Conservation (phyloP, 2,113 vertebrate genomes). For the Melospiza melodia region DNA sequence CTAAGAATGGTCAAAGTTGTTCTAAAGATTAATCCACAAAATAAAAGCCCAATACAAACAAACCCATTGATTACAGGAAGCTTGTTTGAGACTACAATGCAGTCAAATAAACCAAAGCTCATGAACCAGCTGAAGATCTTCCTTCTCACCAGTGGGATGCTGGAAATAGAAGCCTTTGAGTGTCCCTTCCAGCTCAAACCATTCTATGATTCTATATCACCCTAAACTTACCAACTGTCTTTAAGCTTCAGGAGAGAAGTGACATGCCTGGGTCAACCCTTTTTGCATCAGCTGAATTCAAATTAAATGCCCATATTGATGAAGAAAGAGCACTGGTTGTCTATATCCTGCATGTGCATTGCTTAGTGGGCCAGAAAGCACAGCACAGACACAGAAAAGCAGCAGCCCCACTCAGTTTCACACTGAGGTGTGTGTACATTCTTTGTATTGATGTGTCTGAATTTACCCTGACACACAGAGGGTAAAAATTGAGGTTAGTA, state of each 20-base stretch:
- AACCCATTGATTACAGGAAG: not conserved
- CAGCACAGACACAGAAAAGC: not conserved
- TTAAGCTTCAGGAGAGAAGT: not conserved
- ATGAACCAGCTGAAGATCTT: not conserved
- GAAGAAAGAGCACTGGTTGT: not conserved
- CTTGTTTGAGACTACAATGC: not conserved
- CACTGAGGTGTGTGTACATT: not conserved
- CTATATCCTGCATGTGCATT: not conserved
- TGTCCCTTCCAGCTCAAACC: not conserved
- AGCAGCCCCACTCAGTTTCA: not conserved
- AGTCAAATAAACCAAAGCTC: not conserved
- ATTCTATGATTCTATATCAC: not conserved
- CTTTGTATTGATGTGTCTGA: not conserved
- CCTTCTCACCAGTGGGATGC: accelerated
- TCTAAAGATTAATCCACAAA: not conserved
- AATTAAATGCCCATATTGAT: not conserved
- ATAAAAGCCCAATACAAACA: not conserved
- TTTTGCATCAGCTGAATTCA: not conserved
- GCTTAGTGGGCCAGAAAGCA: not conserved
- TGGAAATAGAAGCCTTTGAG: not conserved
- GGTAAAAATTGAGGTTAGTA: not conserved
- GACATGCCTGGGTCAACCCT: not conserved
- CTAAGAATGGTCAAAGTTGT: not conserved
- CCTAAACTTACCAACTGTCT: not conserved
- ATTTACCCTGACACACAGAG: not conserved